phyloP scores from a whole-genome alignment of 2,113 vertebrate species.

The Scomber colias region DNA sequence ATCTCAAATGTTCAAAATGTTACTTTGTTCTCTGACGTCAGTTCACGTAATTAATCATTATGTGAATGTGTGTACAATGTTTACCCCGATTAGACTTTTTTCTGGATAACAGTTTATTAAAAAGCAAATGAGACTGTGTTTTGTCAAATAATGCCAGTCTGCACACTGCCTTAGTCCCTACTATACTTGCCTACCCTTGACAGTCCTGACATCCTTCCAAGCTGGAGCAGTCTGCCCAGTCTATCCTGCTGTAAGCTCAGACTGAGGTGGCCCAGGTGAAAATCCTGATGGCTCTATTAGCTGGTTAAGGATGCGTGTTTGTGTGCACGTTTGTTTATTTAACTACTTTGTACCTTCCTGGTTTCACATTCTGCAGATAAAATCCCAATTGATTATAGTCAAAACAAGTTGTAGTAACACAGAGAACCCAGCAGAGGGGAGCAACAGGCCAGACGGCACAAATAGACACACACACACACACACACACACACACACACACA shows the following conservation, averaged over 20 bases:
- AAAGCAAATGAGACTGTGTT: not conserved
- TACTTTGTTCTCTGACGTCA: not conserved
- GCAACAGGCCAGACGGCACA: slow-evolving; percentile 47
- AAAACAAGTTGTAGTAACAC: slow-evolving; percentile 67
- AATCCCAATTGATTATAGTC: slow-evolving; percentile 1
- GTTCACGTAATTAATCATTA: not conserved
- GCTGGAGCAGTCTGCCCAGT: not conserved
- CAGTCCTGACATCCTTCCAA: slow-evolving; percentile 4
- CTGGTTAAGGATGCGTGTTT: not conserved
- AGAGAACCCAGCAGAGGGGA: slow-evolving; percentile 82
- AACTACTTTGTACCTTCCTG: not conserved
- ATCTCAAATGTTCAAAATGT: not conserved
- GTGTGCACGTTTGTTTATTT: not conserved
- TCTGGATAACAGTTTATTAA: not conserved
- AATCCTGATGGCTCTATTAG: not conserved
- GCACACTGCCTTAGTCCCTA: no score
- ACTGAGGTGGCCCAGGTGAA: slow-evolving; percentile 5
- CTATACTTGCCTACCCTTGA: not conserved
- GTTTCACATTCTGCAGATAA: slow-evolving; percentile 1
- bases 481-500: not conserved
- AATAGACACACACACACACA: not conserved
- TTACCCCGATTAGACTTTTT: not conserved
- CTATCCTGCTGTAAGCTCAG: not conserved
- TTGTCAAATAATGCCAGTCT: not conserved
- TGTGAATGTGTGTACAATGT: not conserved